Percentiles rank a stretch among this genome's conserved stretches.
These are phyloP conservation scores for Zenarchopterus dispar DNA, from an alignment of 2,797 vertebrate species.

Conservation along the genomic window DNA sequence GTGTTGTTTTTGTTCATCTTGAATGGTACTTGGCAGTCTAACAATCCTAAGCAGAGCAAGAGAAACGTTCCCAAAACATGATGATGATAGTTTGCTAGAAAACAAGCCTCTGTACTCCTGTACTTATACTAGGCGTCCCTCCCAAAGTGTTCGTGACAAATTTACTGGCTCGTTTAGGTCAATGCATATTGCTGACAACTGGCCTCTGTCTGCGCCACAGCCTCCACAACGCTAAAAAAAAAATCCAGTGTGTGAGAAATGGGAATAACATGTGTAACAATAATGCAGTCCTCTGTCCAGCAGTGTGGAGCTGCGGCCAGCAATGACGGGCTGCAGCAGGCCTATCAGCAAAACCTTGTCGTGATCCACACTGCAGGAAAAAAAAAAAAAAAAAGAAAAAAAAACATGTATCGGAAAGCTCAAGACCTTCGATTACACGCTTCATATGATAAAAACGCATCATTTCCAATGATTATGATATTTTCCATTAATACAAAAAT, in stretches of 20 bases:
- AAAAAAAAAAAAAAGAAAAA: no score
- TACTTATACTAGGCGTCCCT: conserved; percentile 11
- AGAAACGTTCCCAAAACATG: no score
- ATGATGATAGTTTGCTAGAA: no score
- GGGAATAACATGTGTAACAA: not conserved
- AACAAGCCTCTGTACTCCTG: no score
- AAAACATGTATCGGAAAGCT: not conserved
- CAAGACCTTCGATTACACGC: not conserved
- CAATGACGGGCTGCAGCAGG: conserved; percentile 25
- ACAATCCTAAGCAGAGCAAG: no score
- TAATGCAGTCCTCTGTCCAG: conserved; percentile 9
- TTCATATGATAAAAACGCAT: not conserved
- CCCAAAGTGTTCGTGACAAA: conserved; percentile 24
- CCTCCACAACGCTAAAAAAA: not conserved
- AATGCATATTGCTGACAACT: conserved; percentile 15
- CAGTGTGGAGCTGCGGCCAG: conserved; percentile 5
- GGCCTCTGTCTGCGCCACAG: not conserved
- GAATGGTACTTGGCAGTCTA: no score
- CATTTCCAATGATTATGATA: not conserved
- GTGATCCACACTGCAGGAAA: conserved; percentile 24
- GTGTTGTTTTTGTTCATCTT: no score
- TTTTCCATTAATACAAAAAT: not conserved
- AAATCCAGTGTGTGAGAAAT: not conserved
- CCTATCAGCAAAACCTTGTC: conserved; percentile 42
- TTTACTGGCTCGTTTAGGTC: conserved; percentile 2